Base-by-base conservation (phyloP, 2,797 vertebrate genomes). In the Nannoperca obscura region DNA sequence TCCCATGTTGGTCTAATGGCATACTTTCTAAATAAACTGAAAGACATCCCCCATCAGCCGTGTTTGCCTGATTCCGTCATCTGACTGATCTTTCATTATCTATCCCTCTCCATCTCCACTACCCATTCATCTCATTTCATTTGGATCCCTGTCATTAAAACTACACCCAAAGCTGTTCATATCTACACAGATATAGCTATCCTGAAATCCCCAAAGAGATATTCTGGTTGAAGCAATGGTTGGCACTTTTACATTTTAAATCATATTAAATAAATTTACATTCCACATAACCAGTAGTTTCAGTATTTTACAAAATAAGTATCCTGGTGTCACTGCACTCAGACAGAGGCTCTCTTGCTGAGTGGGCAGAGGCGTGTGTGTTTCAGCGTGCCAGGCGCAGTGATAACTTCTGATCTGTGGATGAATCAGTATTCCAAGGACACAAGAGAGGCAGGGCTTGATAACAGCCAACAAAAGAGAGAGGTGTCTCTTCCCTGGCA, bases 371-470 rank as follows among this genome's bases (percentile, higher is more conserved):
- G 72, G 62, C 22, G 2, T 65, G 72, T 74, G 90, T 86, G 82
- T 76, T 74, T 81, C 42, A 52, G 54, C 15, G 62, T 64, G 68
- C 76, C 61, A 76, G 74, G 34, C 47, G 1, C 68, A 49, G 68
- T 3, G 4, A 54, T 69, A 82, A 88, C 84, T 81, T 82, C 59
- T 76, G 81, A 90, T 90, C 77, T 24, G 17, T 12, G 74, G 68
- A 87, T 83, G 55, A 88, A 90, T 91, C 85, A 73, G 80, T 68
- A 82, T 90, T 86, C 82, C 81, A 86, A 88, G 88, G 88, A 88
- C 73, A 68, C 47, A 0, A 10, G 76, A 76, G 77, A 85, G 68
- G 47, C 64, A 49, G 42, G 50, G 61, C 55, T 60, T 44, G 72
- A 88, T 71, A 82, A 75, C 64, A 78, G 70, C 52, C 58, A 63